Base-by-base conservation (phyloP, 2,888 invertebrate species). In the Ephialtes manifestator region DNA sequence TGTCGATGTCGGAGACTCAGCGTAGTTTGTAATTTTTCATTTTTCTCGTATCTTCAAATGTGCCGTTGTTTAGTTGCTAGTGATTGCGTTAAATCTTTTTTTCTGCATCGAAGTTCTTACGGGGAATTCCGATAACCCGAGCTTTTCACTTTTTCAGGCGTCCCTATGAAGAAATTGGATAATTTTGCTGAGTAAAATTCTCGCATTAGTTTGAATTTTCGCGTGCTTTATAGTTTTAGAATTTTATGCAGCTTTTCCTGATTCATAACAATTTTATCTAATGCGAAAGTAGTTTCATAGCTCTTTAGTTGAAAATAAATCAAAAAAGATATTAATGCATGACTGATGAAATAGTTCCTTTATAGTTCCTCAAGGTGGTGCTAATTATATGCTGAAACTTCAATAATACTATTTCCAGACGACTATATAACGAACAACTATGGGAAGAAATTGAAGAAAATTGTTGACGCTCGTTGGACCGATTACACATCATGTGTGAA, bases 391-490 rank as follows among this genome's bases (percentile, higher is more conserved):
- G 24, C 31, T 65, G 39, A 65, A 76, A 53, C 53, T 18, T 76
- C 70, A 35, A 53, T 46, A 39, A 68, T 67, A 18, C 60, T 70
- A 63, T 75, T 63, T 79, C 11, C 75, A 75, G 79, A 63, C 35
- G 70, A 75, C 43, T 79, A 20, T 75, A 79, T 78, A 81, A 76
- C 35, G 85, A 86, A 24, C 83, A 74, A 28, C 51, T 76, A 28
- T 84, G 83, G 82, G 84, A 86, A 55, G 83, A 84, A 51, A 75
- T 81, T 79, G 81, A 86, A 60, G 84, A 86, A 8, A 48, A 74
- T 43, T 60, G 60, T 35, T 60, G 24, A 70, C 46, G 24, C 43
- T 79, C 63, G 35, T 63, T 46, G 43, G 46, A 70, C 53, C 39
- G 20, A 55, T 55, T 48, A n/a, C 60, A 75, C 58, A 7, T 48